These are phyloP conservation scores for Oopsacas minuta DNA, from an alignment of 37 sponge, comb jelly and placozoan genomes.

Conservation along the genomic window DNA sequence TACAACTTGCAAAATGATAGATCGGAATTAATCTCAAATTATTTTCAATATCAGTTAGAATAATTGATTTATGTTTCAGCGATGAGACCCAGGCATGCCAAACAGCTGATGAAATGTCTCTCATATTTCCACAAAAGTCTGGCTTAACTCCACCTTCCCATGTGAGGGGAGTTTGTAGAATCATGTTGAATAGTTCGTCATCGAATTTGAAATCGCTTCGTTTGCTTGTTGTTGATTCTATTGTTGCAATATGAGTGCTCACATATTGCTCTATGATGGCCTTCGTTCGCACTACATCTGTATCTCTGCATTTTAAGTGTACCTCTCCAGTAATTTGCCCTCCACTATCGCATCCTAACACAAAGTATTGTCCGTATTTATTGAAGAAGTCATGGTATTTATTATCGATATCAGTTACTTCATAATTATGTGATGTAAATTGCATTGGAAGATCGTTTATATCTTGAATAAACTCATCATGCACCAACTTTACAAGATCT, in stretches of 20 bases:
- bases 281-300: not conserved
- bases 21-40: not conserved
- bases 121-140: not conserved
- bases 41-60: not conserved
- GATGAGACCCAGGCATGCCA: not conserved
- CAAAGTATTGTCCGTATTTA: conserved; percentile 7
- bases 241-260: not conserved
- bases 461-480: not conserved
- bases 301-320: not conserved
- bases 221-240: not conserved
- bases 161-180: not conserved
- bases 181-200: conserved; percentile 1
- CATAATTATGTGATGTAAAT: not conserved
- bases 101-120: not conserved
- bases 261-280: not conserved
- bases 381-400: not conserved
- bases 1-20: not conserved
- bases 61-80: not conserved
- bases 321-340: not conserved
- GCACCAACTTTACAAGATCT: not conserved
- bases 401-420: not conserved
- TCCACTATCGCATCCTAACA: not conserved
- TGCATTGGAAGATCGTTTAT: not conserved
- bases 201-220: not conserved
- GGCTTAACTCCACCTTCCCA: conserved; percentile 9